Conservation (phyloP, 2,888 invertebrate species). For the Cephus nigrinus region DNA sequence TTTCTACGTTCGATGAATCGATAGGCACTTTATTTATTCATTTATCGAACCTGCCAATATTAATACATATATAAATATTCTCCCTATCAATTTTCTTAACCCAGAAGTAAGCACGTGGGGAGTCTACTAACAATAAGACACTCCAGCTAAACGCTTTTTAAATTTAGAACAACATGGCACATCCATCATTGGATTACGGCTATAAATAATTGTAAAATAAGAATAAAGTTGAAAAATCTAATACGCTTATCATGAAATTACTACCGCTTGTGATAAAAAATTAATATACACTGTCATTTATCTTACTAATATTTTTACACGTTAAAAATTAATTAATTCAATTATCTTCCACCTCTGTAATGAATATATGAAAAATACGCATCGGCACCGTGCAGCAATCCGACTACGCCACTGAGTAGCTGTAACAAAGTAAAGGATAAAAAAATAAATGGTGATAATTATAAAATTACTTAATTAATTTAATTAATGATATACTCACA, state of each 20-base stretch:
- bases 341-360: slow-evolving; percentile 73
- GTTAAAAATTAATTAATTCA: neutral
- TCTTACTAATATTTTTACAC: neutral
- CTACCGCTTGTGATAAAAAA: neutral
- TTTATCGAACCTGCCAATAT: neutral
- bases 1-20: neutral
- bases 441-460: slow-evolving; percentile 12
- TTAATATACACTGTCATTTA: neutral
- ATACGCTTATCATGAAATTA: neutral
- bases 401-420: slow-evolving; percentile 83
- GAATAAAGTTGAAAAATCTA: neutral
- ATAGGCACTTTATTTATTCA: neutral
- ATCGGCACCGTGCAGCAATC: slow-evolving; percentile 81
- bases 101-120: no score
- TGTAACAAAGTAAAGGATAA: slow-evolving; percentile 61
- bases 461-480: slow-evolving; percentile 10
- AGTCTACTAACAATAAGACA: no score
- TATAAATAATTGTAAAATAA: neutral
- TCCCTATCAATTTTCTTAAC: neutral
- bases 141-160: no score
- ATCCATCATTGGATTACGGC: neutral
- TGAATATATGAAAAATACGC: slow-evolving; percentile 81
- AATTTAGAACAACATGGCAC: no score
- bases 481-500: slow-evolving; percentile 71
- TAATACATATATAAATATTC: neutral